Evolutionary conservation across 2,888 invertebrate genomes (phyloP).

Genomic region (Portevinia maculata): DNA sequence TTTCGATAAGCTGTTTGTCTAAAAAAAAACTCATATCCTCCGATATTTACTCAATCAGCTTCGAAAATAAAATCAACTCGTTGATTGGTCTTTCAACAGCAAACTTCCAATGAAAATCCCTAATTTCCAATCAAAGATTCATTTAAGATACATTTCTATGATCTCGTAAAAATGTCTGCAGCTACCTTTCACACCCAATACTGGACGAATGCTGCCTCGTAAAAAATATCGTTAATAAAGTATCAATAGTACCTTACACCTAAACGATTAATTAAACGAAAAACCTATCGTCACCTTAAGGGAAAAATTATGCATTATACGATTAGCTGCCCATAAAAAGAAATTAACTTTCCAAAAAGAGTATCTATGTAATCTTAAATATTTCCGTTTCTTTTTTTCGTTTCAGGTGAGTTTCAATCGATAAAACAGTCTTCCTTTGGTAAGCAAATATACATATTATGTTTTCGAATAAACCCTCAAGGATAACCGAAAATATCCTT

Average conservation of each 20-base stretch:
- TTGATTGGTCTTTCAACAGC: conserved; percentile 22
- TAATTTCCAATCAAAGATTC: conserved; percentile 37
- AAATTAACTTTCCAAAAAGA: conserved; percentile 19
- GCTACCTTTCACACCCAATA: conserved; percentile 42
- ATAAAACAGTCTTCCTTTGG: conserved; percentile 15
- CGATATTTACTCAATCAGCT: conserved; percentile 9
- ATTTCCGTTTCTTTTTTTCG: conserved; percentile 7
- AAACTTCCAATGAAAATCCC: conserved; percentile 12
- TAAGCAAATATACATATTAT: conserved; percentile 33
- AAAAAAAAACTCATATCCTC: conserved; percentile 14
- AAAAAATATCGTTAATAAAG: conserved; percentile 13
- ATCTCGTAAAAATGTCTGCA: conserved; percentile 59
- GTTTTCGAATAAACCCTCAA: conserved; percentile 35
- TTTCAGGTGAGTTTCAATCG: conserved; percentile 60
- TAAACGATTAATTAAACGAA: conserved; percentile 23
- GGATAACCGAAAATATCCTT: conserved; percentile 41
- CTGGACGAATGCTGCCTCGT: conserved; percentile 7
- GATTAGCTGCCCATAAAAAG: conserved; percentile 57
- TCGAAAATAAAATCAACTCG: conserved; percentile 47
- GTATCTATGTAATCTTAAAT: conserved; percentile 24
- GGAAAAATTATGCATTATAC: conserved; percentile 39
- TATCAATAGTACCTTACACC: conserved; percentile 10
- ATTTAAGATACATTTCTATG: conserved; percentile 48
- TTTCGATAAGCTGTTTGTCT: background rate
- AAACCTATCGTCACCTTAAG: conserved; percentile 1